Evolutionary conservation across 2,113 vertebrate genomes (phyloP).

Genomic region (Raja brachyura): DNA sequence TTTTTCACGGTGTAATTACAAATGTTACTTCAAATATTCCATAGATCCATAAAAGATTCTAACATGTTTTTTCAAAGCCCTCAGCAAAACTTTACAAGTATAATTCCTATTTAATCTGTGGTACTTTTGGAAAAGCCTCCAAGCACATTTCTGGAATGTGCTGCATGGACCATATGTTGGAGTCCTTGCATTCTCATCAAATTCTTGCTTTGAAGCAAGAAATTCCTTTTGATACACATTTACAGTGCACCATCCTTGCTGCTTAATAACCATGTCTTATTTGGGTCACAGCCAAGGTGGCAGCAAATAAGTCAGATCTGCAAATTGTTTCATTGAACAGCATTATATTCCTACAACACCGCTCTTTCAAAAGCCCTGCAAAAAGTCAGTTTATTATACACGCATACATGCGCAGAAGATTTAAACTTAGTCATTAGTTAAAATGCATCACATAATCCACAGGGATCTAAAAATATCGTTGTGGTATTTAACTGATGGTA

Average conservation of each 20-base stretch:
- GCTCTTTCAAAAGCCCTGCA: not conserved
- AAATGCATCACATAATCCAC: not conserved
- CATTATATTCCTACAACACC: not conserved
- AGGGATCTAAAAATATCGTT: slow-evolving; percentile 25
- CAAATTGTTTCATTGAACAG: not conserved
- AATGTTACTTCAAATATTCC: not conserved
- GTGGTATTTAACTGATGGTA: not conserved
- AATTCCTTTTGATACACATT: not conserved
- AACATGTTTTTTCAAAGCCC: not conserved
- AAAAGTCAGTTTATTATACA: not conserved
- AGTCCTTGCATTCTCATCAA: not conserved
- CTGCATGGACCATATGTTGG: not conserved
- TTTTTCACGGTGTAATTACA: not conserved
- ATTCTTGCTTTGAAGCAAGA: not conserved
- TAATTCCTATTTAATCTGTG: not conserved
- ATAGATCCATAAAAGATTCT: not conserved
- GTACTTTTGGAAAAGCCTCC: not conserved
- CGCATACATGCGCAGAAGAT: not conserved
- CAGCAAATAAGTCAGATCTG: not conserved
- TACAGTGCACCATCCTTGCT: not conserved
- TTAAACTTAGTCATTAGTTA: not conserved
- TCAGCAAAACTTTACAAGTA: not conserved
- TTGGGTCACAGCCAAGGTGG: not conserved
- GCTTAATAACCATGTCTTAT: not conserved
- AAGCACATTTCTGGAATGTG: not conserved